phyloP scores from a whole-genome alignment of 2,888 invertebrate species.

The Mythimna albipuncta region DNA sequence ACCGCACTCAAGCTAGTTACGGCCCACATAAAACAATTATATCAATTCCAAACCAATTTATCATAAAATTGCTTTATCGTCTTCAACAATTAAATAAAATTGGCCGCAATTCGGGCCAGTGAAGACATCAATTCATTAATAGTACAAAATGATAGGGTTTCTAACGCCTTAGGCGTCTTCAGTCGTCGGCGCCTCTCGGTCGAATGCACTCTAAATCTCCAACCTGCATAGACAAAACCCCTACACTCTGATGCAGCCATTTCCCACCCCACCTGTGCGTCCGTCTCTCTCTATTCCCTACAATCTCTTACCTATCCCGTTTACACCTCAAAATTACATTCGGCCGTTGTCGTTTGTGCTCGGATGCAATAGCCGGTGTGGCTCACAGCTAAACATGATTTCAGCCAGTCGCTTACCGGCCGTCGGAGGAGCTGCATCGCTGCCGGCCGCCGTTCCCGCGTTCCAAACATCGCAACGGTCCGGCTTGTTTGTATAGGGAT shows the following conservation, averaged over 20 bases:
- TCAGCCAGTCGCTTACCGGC: constrained; percentile 87
- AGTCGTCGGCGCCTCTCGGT: constrained; percentile 73
- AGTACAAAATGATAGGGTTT: constrained; percentile 79
- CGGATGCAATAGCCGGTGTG: constrained; percentile 91
- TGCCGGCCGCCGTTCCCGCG: constrained; percentile 79
- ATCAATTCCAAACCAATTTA: constrained; percentile 75
- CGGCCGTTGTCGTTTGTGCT: constrained; percentile 87
- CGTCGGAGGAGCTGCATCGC: constrained; percentile 81
- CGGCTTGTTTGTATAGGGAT: constrained; percentile 85
- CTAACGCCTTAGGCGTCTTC: constrained; percentile 71
- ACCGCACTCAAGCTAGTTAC: constrained; percentile 66
- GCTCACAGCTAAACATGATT: constrained; percentile 88
- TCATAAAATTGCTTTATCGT: constrained; percentile 82
- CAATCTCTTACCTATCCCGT: constrained; percentile 76
- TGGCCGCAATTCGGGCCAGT: constrained; percentile 83
- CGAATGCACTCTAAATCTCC: constrained; percentile 84
- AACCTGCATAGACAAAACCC: constrained; percentile 85
- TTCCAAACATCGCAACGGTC: constrained; percentile 83
- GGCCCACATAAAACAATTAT: constrained; percentile 76
- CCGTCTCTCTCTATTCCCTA: constrained; percentile 77
- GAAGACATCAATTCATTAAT: constrained; percentile 84
- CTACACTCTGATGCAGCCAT: constrained; percentile 79
- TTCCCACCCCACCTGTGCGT: constrained; percentile 83
- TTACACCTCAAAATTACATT: constrained; percentile 86
- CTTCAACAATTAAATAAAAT: constrained; percentile 82